Evolutionary conservation across 2,797 vertebrate species (phyloP).

Genomic region (Cuculus canorus): DNA sequence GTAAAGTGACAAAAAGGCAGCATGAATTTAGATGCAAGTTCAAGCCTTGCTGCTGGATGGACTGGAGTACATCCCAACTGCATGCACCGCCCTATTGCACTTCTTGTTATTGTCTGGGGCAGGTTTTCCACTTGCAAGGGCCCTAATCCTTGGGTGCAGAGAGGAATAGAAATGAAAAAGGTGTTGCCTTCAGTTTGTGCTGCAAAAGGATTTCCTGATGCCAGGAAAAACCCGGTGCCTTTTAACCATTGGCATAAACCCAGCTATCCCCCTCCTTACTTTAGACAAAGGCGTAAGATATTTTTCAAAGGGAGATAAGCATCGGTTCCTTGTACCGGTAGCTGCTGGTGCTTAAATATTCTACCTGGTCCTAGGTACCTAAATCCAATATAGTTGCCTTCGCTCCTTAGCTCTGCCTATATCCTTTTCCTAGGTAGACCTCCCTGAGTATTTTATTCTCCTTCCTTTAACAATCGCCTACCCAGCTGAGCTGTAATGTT

Average conservation of each 20-base stretch:
- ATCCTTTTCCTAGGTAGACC: neutral
- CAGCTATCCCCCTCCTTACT: neutral
- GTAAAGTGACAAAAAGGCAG: neutral
- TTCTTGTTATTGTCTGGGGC: neutral
- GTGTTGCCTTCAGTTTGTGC: neutral
- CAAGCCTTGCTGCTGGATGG: neutral
- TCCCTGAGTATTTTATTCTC: neutral
- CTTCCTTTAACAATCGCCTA: neutral
- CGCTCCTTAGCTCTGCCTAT: neutral
- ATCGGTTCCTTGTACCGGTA: neutral
- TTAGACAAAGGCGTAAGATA: neutral
- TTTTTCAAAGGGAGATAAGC: neutral
- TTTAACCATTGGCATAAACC: neutral
- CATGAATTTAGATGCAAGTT: neutral
- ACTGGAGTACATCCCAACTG: neutral
- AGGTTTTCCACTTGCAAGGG: neutral
- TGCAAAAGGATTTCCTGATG: neutral
- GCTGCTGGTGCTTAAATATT: neutral
- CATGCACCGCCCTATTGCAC: rapidly evolving
- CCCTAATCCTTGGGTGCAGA: neutral
- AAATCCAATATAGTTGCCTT: neutral
- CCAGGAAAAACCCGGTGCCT: neutral
- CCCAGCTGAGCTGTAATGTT: neutral
- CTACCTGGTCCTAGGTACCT: neutral
- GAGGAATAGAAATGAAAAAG: neutral